phyloP scores from a whole-genome alignment of 2,113 vertebrate species.

The Engraulis encrasicolus region DNA sequence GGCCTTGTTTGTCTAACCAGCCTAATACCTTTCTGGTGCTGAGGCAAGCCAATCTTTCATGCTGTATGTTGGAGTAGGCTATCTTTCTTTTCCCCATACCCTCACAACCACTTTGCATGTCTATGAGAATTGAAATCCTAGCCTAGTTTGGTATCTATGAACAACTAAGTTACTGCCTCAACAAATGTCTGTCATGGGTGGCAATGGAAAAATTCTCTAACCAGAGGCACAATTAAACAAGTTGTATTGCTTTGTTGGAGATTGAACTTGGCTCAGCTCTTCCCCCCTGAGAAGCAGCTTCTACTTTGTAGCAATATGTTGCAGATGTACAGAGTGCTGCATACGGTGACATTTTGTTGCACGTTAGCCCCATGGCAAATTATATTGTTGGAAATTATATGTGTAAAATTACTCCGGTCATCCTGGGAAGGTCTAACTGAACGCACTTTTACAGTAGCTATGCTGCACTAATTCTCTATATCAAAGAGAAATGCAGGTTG shows the following conservation, averaged over 20 bases:
- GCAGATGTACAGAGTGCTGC: not conserved
- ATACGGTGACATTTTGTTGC: not conserved
- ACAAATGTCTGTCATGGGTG: no score
- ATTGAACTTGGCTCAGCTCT: no score
- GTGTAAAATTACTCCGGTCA: not conserved
- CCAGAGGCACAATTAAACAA: no score
- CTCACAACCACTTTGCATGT: no score
- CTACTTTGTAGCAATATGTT: not conserved
- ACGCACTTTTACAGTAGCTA: not conserved
- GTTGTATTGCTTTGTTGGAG: no score
- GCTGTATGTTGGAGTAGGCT: not conserved
- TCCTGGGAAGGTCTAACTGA: not conserved
- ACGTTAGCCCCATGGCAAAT: not conserved
- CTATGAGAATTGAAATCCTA: no score
- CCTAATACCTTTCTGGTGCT: no score
- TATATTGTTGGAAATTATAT: not conserved
- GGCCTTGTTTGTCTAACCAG: not conserved
- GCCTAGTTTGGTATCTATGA: no score
- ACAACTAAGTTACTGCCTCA: no score
- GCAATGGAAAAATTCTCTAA: no score
- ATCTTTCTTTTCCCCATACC: no score
- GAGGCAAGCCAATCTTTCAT: not conserved
- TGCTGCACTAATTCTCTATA: not conserved
- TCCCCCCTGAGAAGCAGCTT: no score
- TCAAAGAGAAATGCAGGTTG: not conserved